These are phyloP conservation scores for Ramazzottius varieornatus DNA, from an alignment of 2,888 invertebrate species.

Conservation along the genomic window DNA sequence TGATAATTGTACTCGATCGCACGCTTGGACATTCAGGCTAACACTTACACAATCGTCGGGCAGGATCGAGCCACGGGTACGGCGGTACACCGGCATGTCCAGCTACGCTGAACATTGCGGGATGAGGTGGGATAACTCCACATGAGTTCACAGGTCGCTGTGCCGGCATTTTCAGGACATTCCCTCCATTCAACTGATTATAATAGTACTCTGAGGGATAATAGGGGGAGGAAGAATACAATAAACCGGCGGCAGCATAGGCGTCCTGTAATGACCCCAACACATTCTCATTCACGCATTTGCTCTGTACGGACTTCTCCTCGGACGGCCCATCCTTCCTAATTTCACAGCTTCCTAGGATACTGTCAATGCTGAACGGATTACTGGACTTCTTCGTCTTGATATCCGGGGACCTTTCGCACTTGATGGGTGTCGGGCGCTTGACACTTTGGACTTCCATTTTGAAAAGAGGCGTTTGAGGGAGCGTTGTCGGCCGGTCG, in stretches of 20 bases:
- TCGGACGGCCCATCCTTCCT: not conserved
- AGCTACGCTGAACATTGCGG: not conserved
- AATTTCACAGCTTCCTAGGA: not conserved
- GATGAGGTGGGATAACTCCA: not conserved
- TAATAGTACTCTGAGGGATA: not conserved
- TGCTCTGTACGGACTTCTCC: not conserved
- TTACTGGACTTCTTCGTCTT: not conserved
- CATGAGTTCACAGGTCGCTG: not conserved
- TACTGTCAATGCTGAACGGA: constrained; percentile 2
- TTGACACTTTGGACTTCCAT: too few species aligned
- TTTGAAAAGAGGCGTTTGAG: too few species aligned
- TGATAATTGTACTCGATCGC: too few species aligned
- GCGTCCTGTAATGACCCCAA: not conserved
- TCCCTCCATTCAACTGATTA: not conserved
- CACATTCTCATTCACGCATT: not conserved
- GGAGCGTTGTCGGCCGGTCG: too few species aligned
- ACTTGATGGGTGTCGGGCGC: too few species aligned
- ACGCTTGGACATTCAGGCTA: not conserved
- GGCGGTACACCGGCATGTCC: not conserved
- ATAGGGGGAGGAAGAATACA: not conserved
- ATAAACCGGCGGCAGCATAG: not conserved
- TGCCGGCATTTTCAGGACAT: not conserved
- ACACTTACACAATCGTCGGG: not conserved
- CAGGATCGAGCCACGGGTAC: not conserved
- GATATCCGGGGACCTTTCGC: not conserved